Percentiles rank a stretch among this genome's conserved stretches.
Evolutionary conservation across 1,140 invertebrate species (phyloP).

Genomic region (Sarcophaga bullata): DNA sequence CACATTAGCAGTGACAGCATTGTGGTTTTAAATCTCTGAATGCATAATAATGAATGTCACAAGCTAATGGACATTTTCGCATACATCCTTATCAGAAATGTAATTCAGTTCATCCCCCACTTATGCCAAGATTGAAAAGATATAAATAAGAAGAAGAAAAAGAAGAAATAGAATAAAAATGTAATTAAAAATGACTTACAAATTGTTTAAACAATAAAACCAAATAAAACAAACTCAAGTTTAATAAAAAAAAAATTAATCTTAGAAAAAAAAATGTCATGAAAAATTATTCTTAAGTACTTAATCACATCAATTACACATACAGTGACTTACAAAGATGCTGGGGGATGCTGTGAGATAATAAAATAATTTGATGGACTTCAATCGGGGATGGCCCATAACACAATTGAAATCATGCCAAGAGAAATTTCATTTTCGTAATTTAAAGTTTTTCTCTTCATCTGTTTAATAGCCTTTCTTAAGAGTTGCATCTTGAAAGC

Average conservation of each 20-base stretch:
- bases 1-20: too few relatives aligned
- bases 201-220: conserved; percentile 38
- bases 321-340: neutral
- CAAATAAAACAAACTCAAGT: neutral
- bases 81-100: neutral
- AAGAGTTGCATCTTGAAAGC: too few relatives aligned
- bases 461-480: too few relatives aligned
- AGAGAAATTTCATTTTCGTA: too few relatives aligned
- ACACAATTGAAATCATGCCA: too few relatives aligned
- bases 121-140: neutral
- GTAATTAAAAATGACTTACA: conserved; percentile 39
- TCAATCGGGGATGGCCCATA: too few relatives aligned
- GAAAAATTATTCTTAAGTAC: conserved; percentile 14
- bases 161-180: neutral
- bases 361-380: neutral
- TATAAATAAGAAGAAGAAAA: neutral
- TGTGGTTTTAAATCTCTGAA: neutral
- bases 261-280: neutral
- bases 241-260: neutral
- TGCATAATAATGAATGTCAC: conserved; percentile 17
- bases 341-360: neutral
- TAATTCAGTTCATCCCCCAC: neutral
- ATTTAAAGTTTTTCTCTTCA: too few relatives aligned
- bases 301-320: conserved; percentile 9
- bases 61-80: neutral